Evolutionary conservation across 2,888 invertebrate genomes (phyloP).

Genomic region (Bembecia ichneumoniformis): DNA sequence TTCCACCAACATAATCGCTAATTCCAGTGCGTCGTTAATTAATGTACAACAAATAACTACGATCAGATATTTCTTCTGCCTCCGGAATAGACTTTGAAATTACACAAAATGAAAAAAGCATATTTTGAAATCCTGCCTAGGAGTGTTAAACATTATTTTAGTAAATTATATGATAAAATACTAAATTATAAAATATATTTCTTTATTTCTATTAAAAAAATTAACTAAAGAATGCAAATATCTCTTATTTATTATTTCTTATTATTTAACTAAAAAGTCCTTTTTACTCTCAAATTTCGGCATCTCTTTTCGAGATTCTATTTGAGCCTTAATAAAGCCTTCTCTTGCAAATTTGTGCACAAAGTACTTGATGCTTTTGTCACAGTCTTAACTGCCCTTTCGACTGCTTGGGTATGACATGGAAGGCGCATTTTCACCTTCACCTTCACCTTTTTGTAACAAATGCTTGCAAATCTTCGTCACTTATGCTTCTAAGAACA

Average conservation of each 20-base stretch:
- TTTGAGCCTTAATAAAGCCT: conserved; percentile 8
- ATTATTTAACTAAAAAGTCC: neutral
- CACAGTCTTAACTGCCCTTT: conserved; percentile 12
- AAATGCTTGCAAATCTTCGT: conserved; percentile 7
- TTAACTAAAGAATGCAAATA: neutral
- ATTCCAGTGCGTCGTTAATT: neutral
- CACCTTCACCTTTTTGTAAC: neutral
- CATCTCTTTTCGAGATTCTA: conserved; percentile 9
- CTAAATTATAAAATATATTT: neutral
- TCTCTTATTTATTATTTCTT: neutral
- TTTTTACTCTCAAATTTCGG: neutral
- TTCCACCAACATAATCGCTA: neutral
- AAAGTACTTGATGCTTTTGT: conserved; percentile 10
- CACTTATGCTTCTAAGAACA: conserved; percentile 7
- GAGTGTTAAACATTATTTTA: neutral
- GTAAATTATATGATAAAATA: neutral
- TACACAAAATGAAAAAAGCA: neutral
- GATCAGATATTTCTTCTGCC: neutral
- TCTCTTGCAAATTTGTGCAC: conserved; percentile 3
- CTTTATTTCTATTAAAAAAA: neutral
- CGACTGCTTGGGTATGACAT: conserved; percentile 14
- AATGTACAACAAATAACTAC: neutral
- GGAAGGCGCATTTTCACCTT: conserved; percentile 11
- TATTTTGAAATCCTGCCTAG: neutral
- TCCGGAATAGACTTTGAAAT: neutral